phyloP scores from a whole-genome alignment of 2,797 vertebrate species.

The Malacoctenus gilli region DNA sequence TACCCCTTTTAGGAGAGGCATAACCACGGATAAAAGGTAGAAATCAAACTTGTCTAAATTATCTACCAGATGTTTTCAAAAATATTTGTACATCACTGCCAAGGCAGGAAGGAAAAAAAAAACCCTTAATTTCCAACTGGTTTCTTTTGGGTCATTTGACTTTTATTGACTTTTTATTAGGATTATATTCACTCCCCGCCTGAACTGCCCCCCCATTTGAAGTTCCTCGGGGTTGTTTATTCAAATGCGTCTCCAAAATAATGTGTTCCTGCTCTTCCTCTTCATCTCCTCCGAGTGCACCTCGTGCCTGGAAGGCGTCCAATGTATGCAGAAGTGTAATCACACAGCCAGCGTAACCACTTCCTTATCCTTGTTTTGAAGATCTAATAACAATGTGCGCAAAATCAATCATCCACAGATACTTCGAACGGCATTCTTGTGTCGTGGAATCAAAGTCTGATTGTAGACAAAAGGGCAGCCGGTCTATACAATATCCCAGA shows the following conservation, averaged over 20 bases:
- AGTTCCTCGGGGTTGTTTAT: conserved; percentile 54
- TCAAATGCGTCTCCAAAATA: conserved; percentile 59
- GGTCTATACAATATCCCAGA: conserved; percentile 27
- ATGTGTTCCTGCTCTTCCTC: conserved; percentile 42
- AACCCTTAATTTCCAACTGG: too few species aligned
- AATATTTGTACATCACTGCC: conserved; percentile 22
- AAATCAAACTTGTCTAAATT: background rate
- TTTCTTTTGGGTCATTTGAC: too few species aligned
- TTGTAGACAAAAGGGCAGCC: too few species aligned
- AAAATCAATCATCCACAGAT: conserved; percentile 65
- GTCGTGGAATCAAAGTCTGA: conserved; percentile 38
- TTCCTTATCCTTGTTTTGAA: conserved; percentile 65
- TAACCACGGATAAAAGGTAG: conserved; percentile 20
- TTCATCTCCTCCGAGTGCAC: conserved; percentile 65
- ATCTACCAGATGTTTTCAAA: conserved; percentile 48
- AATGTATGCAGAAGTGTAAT: conserved; percentile 70
- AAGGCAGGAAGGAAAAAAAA: conserved; percentile 38
- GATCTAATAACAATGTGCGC: conserved; percentile 63
- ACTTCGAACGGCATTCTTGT: conserved; percentile 33
- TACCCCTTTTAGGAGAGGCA: conserved; percentile 14
- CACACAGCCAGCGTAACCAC: conserved; percentile 60
- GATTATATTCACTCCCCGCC: conserved; percentile 42
- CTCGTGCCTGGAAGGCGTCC: conserved; percentile 70
- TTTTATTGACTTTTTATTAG: background rate
- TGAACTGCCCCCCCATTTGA: conserved; percentile 33